Conservation (phyloP, 2,113 vertebrate species). For the Chamaea fasciata region DNA sequence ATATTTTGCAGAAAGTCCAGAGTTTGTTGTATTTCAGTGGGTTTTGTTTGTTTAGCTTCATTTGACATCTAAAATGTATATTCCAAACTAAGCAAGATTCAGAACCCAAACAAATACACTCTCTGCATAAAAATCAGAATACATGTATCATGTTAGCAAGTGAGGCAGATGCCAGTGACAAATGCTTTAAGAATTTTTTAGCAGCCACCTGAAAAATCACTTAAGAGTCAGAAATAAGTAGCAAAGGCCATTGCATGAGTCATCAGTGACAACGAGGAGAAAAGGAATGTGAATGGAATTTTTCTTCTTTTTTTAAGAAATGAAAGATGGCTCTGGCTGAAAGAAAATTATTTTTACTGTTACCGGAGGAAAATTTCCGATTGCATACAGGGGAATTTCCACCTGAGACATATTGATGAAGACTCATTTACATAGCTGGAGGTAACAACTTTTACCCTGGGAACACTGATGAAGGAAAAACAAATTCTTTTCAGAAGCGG, state of each 20-base stretch:
- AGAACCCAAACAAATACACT: not conserved
- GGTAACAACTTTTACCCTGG: conserved; percentile 7
- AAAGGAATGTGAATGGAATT: not conserved
- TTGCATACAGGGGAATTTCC: conserved; percentile 38
- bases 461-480: conserved; percentile 7
- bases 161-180: conserved; percentile 19
- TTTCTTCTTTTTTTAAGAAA: not conserved
- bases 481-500: not conserved
- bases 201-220: conserved; percentile 60
- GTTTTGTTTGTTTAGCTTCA: not conserved
- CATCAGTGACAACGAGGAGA: not conserved
- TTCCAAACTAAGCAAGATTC: not conserved
- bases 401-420: not conserved
- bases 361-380: conserved; percentile 1
- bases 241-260: conserved; percentile 25
- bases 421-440: conserved; percentile 4
- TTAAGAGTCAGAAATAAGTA: conserved; percentile 47
- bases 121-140: not conserved
- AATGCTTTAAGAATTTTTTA: conserved; percentile 32
- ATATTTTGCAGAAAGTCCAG: not conserved
- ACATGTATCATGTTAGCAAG: not conserved
- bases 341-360: not conserved
- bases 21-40: not conserved
- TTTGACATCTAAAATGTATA: not conserved
- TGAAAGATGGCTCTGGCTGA: not conserved